Evolutionary conservation across 1,140 invertebrate species (phyloP), one percentile per base, ranked within the genome.

Genomic region (Meloidogyne floridensis): DNA sequence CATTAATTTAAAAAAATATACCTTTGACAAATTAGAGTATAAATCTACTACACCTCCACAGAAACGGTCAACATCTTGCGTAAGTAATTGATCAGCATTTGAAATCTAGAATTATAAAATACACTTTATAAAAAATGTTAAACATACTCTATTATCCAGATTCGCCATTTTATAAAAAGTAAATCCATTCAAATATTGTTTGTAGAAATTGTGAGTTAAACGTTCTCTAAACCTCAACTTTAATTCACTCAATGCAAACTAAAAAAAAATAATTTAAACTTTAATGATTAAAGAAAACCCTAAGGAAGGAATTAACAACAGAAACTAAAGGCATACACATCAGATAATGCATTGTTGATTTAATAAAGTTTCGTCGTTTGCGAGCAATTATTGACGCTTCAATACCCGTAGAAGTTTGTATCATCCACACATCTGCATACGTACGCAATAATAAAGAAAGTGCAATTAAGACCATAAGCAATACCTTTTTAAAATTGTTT

Each of bases 61-160:
- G 91, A 99, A 98, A 91, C 96, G 96, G 89, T 98, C 96, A 4
- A 98, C 94, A 91, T 99, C 97, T 13, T 94, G 95, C 7, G 96
- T 98, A 69, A 99, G 91, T 42, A 98, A 92, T 90, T 98, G 97
- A 92, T 98, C 97, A 18, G 96, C 94, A 92, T 98, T 98, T 6
- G 95, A 93, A 91, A 98, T 97, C 59, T 65, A 65, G 18, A 65
- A 0, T 7, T 6, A 15, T 0, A 65, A 13, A 84, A 81, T 93
- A 94, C 93, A 98, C 96, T 92, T 97, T 95, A 91, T 98, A 98
- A 91, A 96, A 98, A 18, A 65, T 15, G 53, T 0, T 4, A 59
- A 59, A 15, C 7, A n/a, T 65, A 65, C 59, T 15, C 84, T 65
- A 43, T 85, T 85, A 73, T 85, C 84, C 8, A 85, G 53, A 65